Base-by-base conservation (phyloP, 2,113 vertebrate species). In the Hepsetus odoe region DNA sequence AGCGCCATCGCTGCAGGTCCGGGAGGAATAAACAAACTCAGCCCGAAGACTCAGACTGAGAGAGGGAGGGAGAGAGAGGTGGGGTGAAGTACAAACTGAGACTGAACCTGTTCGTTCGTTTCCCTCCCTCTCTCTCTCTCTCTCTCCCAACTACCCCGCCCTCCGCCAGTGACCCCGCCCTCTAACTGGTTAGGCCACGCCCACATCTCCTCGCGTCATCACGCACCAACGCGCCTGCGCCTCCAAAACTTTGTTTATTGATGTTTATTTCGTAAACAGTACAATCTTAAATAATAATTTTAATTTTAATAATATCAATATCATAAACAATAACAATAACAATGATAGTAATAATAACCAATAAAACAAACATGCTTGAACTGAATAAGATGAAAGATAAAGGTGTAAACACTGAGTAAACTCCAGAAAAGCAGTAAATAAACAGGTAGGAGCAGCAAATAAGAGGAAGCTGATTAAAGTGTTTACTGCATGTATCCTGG, bases 141-240 rank as follows among this genome's bases (percentile, higher is more conserved):
- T 18, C 46, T 14, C 46, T 49, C 46, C n/a, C 42, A 44, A 2
- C 46, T 20, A 18, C 46, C 46, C 46, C 46, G 12, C 46, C 46
- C 46, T 49, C 46, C 46, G 4, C 46, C 6, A 2, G 0, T 85
- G 65, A 90, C 62, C 75, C 26, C 90, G 89, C 88, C 84, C 83
- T 81, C 80, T 88, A 86, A 77, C 89, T 86, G 88, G 81, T 80
- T 85, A 75, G 88, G 80, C 74, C 75, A 75, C 71, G 83, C 88
- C 89, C 87, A 88, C 91, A 90, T 91, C 90, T 85, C 86, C 82
- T 55, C 90, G 89, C 91, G 92, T 92, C 91, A 92, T 83, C 32
- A 32, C 40, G 76, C 80, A 67, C 42, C 8, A 13, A 61, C 62
- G 9, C 14, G 44, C 44, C 18, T 49, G 3, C 44, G 44, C 46